These are phyloP conservation scores for Aramus guarauna DNA, from an alignment of 2,113 vertebrate species.

Conservation along the genomic window DNA sequence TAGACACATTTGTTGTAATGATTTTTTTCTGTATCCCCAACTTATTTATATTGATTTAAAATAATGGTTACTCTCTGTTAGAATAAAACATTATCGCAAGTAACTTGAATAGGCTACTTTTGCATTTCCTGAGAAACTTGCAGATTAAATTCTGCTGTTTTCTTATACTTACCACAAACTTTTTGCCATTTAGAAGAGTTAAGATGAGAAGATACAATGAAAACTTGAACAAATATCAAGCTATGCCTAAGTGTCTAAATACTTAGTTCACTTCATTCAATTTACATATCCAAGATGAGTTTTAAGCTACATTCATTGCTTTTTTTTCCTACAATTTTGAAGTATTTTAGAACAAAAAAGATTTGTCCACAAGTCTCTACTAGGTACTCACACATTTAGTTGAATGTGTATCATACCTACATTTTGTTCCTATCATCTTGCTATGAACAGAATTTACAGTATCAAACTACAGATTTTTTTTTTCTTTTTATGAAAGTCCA, in stretches of 20 bases:
- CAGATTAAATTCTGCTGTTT: background rate
- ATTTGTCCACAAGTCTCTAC: background rate
- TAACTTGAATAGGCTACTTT: background rate
- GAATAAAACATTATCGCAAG: background rate
- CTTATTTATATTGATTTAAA: background rate
- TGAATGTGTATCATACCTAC: background rate
- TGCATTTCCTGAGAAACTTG: background rate
- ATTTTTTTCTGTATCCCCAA: background rate
- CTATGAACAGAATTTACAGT: background rate
- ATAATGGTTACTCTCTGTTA: background rate
- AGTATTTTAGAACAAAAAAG: background rate
- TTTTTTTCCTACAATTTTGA: background rate
- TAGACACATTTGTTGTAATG: background rate
- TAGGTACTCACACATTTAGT: background rate
- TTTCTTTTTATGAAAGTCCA: background rate
- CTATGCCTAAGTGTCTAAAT: background rate
- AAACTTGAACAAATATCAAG: background rate
- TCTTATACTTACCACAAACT: background rate
- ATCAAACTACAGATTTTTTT: background rate
- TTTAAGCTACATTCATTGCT: background rate
- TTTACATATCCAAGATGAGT: background rate
- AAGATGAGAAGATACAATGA: background rate
- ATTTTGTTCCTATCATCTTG: background rate
- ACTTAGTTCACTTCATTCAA: background rate
- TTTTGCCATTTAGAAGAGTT: background rate